These are phyloP conservation scores for Trypoxylon attenuatum DNA, from an alignment of 2,888 invertebrate species.

Conservation along the genomic window DNA sequence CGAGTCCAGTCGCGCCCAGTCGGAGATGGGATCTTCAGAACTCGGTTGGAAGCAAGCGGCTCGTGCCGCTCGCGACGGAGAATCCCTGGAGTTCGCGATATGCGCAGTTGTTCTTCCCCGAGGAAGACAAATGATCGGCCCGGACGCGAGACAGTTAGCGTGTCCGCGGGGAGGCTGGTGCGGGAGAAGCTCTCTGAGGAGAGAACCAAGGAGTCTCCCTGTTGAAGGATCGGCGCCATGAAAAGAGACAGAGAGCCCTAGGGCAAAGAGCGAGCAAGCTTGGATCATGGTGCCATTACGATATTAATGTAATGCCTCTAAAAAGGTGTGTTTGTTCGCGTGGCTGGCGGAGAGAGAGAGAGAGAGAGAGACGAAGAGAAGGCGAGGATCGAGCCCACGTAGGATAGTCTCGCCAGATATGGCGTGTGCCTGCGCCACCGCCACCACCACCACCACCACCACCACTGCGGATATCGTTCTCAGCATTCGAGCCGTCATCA, in stretches of 20 bases:
- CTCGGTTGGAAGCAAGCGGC: no score
- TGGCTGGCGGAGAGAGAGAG: constrained; percentile 40
- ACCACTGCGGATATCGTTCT: constrained; percentile 36
- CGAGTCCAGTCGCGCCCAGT: no score
- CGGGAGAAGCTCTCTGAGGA: constrained; percentile 18
- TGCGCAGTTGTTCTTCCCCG: constrained; percentile 55
- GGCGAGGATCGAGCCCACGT: constrained; percentile 68
- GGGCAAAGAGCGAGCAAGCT: constrained; percentile 42
- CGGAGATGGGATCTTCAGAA: no score
- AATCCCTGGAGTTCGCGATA: constrained; percentile 51
- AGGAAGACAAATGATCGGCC: constrained; percentile 61
- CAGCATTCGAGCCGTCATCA: constrained; percentile 22
- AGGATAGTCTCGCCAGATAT: constrained; percentile 72
- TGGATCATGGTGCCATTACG: constrained; percentile 65
- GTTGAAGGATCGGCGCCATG: background rate
- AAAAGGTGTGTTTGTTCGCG: constrained; percentile 72
- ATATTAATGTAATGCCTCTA: constrained; percentile 72
- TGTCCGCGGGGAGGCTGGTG: constrained; percentile 51
- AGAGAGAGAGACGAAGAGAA: constrained; percentile 33
- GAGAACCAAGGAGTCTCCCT: background rate
- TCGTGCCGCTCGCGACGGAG: constrained; percentile 35
- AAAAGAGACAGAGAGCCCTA: constrained; percentile 24
- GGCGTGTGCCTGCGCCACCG: constrained; percentile 67
- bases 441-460: constrained; percentile 51
- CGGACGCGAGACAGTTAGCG: constrained; percentile 59